A percentile compares a stretch with the other conserved stretches of the same genome.
These are phyloP conservation scores for Trachymyrmex septentrionalis DNA, from an alignment of 1,140 invertebrate species.

Conservation along the genomic window DNA sequence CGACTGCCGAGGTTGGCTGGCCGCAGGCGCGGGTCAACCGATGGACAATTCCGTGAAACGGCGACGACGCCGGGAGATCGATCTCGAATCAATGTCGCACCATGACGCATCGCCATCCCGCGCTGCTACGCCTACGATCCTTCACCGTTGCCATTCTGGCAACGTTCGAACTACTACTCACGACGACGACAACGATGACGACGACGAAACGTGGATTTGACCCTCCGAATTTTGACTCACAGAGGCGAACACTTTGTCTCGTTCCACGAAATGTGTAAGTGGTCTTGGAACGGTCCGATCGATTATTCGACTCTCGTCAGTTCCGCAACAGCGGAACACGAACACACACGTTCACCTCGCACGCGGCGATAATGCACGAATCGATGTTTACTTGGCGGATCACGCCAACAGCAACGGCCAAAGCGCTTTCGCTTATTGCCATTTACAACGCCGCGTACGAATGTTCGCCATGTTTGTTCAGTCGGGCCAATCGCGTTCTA, in stretches of 20 bases:
- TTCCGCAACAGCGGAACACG: not conserved
- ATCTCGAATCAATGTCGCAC: not conserved
- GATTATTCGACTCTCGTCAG: not conserved
- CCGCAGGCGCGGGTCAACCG: not conserved
- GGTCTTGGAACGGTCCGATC: too few relatives aligned
- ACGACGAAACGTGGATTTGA: not conserved
- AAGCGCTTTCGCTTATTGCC: not conserved
- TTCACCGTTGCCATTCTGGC: not conserved
- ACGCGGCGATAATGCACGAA: not conserved
- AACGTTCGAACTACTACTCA: not conserved
- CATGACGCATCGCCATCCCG: not conserved
- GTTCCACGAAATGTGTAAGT: not conserved
- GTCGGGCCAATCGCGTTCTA: too few relatives aligned
- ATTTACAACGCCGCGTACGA: too few relatives aligned
- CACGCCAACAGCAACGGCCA: not conserved
- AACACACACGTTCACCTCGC: not conserved
- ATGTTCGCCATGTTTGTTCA: too few relatives aligned
- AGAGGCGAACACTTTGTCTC: not conserved
- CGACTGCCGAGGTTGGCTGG: conserved; percentile 10
- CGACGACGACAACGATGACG: not conserved
- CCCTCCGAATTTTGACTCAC: not conserved
- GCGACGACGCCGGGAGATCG: not conserved
- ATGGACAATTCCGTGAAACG: conserved; percentile 12
- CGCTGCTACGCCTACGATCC: not conserved
- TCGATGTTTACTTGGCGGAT: not conserved